phyloP scores from a whole-genome alignment of 2,888 invertebrate genomes.

The Gasteruption jaculator region DNA sequence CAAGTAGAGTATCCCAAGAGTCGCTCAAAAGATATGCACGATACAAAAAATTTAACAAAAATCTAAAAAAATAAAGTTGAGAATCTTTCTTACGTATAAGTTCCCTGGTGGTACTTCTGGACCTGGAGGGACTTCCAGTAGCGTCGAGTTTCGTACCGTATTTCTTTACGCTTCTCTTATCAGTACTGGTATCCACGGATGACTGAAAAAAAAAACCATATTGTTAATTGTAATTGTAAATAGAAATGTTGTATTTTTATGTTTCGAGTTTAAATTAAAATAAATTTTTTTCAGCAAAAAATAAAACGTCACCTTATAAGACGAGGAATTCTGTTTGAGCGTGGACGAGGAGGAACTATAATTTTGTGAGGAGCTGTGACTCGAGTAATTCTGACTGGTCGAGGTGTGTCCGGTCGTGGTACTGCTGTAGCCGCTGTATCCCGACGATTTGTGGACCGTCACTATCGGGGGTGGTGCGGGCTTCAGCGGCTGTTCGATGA shows the following conservation, averaged over 20 bases:
- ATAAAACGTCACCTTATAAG: slow-evolving; percentile 29
- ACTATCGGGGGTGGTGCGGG: slow-evolving; percentile 68
- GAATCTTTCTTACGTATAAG: slow-evolving; percentile 65
- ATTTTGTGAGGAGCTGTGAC: slow-evolving; percentile 25
- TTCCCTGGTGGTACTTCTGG: slow-evolving; percentile 87
- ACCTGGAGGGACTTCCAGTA: slow-evolving; percentile 79
- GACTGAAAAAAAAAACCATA: slow-evolving; percentile 3
- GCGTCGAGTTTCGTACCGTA: slow-evolving; percentile 69
- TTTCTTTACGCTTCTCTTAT: slow-evolving; percentile 58
- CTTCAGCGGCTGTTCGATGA: slow-evolving; percentile 79
- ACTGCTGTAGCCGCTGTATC: slow-evolving; percentile 46
- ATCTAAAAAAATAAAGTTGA: not conserved
- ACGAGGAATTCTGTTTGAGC: slow-evolving; percentile 31
- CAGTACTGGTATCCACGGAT: slow-evolving; percentile 39
- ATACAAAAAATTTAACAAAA: not conserved
- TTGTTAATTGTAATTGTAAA: not conserved
- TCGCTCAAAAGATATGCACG: not conserved
- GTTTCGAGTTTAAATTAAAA: not conserved
- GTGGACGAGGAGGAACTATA: slow-evolving; percentile 26
- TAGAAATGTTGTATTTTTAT: not conserved
- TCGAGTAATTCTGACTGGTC: slow-evolving; percentile 37
- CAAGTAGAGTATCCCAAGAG: not conserved
- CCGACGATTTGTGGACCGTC: slow-evolving; percentile 52
- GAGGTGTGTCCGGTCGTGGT: slow-evolving; percentile 43
- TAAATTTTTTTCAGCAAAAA: not conserved